phyloP scores from a whole-genome alignment of 2,888 invertebrate species.

The Diaphora mendica region DNA sequence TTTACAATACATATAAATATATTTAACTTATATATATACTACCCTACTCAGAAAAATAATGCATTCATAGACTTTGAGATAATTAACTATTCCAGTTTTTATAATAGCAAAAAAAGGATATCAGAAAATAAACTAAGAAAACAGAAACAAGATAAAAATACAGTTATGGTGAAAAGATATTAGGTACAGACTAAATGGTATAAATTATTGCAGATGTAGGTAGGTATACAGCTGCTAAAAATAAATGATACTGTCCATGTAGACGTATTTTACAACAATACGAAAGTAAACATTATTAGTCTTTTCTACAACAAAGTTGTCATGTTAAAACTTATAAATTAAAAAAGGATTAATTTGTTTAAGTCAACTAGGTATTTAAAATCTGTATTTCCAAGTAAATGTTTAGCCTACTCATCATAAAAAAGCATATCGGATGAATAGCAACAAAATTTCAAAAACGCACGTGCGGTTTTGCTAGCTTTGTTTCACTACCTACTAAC shows the following conservation, averaged over 20 bases:
- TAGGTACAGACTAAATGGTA: neutral
- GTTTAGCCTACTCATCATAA: neutral
- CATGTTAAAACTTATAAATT: neutral
- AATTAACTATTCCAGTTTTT: neutral
- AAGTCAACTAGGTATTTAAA: neutral
- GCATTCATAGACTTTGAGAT: neutral
- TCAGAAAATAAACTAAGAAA: neutral
- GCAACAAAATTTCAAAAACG: constrained; percentile 31
- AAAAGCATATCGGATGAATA: neutral
- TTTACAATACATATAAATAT: neutral
- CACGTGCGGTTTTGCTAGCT: constrained; percentile 32
- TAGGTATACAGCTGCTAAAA: neutral
- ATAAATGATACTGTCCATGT: neutral
- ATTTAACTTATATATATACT: neutral
- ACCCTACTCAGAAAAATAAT: neutral
- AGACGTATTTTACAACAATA: neutral
- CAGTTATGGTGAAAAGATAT: neutral
- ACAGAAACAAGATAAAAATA: neutral
- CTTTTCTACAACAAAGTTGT: neutral
- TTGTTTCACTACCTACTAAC: neutral
- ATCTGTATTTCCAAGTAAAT: neutral
- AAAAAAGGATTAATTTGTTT: neutral
- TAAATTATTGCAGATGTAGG: neutral
- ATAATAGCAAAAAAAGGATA: neutral
- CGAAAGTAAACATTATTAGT: neutral